phyloP scores from a whole-genome alignment of 2,113 vertebrate species.

The sheep (Ovis aries) region ARS-UI_Ramb_v3.0 NC_056067.1:1896001-1896500 shows the following conservation, averaged over 20 bases:
- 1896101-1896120: background rate
- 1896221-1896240: background rate
- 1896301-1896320: background rate
- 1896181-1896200: background rate
- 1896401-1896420: background rate
- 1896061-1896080: background rate
- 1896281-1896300: background rate
- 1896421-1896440: background rate
- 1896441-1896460: background rate
- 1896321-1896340: background rate
- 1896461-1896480: background rate
- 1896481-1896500: background rate
- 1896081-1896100: background rate
- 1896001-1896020: background rate
- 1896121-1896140: background rate
- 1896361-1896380: background rate
- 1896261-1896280: background rate
- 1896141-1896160: background rate
- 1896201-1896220: background rate
- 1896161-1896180: background rate
- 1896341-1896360: background rate
- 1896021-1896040: background rate
- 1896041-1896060: background rate
- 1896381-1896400: background rate
- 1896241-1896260: background rate